Percentiles rank a stretch among this genome's conserved stretches.
phyloP scores from a whole-genome alignment of 2,888 invertebrate species.

The Lingula anatina region DNA sequence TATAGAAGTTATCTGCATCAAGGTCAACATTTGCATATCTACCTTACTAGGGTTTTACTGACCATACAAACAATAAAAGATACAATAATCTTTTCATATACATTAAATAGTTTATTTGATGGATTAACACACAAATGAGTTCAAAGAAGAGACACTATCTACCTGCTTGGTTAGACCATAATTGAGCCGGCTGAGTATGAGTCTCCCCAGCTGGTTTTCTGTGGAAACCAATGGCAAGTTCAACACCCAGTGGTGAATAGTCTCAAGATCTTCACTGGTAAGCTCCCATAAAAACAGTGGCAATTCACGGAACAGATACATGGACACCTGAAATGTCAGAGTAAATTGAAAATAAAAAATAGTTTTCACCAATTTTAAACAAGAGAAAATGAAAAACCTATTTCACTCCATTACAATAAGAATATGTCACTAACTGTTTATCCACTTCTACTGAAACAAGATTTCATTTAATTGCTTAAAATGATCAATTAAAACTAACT shows the following conservation, averaged over 20 bases:
- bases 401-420: no score
- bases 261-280: conserved; percentile 61
- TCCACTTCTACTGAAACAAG: no score
- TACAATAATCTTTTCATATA: no score
- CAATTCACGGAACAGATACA: conserved; percentile 70
- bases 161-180: conserved; percentile 60
- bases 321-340: conserved; percentile 52
- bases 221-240: conserved; percentile 59
- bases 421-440: no score
- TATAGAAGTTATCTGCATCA: background rate
- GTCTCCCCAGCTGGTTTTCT: conserved; percentile 66
- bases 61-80: no score
- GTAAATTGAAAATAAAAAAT: background rate
- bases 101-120: background rate
- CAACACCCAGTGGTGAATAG: conserved; percentile 65
- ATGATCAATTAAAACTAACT: no score
- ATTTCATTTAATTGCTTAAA: no score
- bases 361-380: no score
- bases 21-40: background rate
- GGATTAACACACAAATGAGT: background rate
- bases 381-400: no score
- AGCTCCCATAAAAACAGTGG: conserved; percentile 68
- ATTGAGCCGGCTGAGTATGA: conserved; percentile 67
- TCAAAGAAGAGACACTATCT: conserved; percentile 1
- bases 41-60: background rate